A percentile compares a stretch with the other conserved stretches of the same genome.
phyloP scores from a whole-genome alignment of 2,113 vertebrate genomes.

The Damaliscus lunatus region DNA sequence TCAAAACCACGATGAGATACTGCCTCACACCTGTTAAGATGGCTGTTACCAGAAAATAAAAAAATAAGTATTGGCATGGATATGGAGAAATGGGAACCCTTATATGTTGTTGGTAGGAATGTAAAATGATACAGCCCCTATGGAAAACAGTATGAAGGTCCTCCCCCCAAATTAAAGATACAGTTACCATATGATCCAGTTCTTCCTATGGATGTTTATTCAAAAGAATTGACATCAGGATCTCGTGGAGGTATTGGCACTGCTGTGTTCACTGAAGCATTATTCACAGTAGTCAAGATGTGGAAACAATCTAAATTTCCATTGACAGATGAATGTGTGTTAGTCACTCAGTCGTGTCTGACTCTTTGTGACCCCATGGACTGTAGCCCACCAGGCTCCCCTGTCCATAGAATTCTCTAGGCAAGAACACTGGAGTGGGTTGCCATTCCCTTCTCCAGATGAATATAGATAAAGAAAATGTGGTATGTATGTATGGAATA shows the following conservation, averaged over 20 bases:
- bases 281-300: neutral
- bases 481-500: neutral
- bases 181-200: neutral
- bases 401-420: neutral
- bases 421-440: neutral
- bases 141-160: neutral
- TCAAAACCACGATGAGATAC: neutral
- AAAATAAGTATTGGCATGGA: neutral
- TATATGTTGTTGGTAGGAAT: neutral
- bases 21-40: neutral
- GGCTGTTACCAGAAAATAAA: neutral
- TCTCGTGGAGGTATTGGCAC: neutral
- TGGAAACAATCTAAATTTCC: neutral
- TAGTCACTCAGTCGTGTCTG: neutral
- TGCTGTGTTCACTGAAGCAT: neutral
- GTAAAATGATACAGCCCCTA: neutral
- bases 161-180: neutral
- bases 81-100: neutral
- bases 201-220: neutral
- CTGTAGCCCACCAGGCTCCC: neutral
- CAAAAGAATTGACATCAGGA: neutral
- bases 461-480: neutral
- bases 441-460: neutral
- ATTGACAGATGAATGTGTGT: neutral
- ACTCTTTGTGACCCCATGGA: neutral